These are phyloP conservation scores for Digitonthophagus gazella DNA, from an alignment of 2,888 invertebrate species.

Conservation along the genomic window DNA sequence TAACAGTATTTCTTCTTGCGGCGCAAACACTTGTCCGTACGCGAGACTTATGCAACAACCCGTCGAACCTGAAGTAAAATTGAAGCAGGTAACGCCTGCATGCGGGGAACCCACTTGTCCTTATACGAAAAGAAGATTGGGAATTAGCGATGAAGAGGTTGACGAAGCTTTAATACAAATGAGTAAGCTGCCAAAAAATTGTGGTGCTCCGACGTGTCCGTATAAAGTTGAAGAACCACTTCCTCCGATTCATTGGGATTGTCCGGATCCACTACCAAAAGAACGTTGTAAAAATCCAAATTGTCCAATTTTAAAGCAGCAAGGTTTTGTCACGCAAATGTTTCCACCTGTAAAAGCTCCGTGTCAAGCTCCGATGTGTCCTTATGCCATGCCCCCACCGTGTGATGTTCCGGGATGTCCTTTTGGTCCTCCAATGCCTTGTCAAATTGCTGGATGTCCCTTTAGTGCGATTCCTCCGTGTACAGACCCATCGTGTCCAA, in stretches of 20 bases:
- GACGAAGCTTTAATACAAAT: slow-evolving; percentile 26
- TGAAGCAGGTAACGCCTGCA: slow-evolving; percentile 30
- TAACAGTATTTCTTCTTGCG: slow-evolving; percentile 40
- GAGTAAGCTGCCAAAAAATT: slow-evolving; percentile 33
- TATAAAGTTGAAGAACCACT: slow-evolving; percentile 37
- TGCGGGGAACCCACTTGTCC: slow-evolving; percentile 33
- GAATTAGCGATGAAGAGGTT: slow-evolving; percentile 23
- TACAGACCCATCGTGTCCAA: slow-evolving; percentile 31
- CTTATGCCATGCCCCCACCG: slow-evolving; percentile 41
- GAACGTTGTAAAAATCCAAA: slow-evolving; percentile 46
- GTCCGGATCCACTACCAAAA: slow-evolving; percentile 48
- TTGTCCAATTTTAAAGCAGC: slow-evolving; percentile 41
- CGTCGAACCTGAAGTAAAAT: slow-evolving; percentile 39
- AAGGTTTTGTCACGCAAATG: slow-evolving; percentile 37
- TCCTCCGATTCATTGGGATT: slow-evolving; percentile 51
- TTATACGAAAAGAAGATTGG: slow-evolving; percentile 24
- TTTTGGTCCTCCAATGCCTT: slow-evolving; percentile 27
- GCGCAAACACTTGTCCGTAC: slow-evolving; percentile 44
- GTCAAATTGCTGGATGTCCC: slow-evolving; percentile 27
- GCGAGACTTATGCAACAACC: slow-evolving; percentile 42
- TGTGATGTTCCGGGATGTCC: slow-evolving; percentile 37
- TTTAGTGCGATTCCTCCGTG: slow-evolving; percentile 28
- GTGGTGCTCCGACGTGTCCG: slow-evolving; percentile 43
- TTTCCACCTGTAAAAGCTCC: slow-evolving; percentile 39
- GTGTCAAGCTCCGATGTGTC: slow-evolving; percentile 43